A percentile compares a stretch with the other conserved stretches of the same genome.
Evolutionary conservation across 1,140 invertebrate genomes (phyloP).

Genomic region (Tigriopus japonicus): DNA sequence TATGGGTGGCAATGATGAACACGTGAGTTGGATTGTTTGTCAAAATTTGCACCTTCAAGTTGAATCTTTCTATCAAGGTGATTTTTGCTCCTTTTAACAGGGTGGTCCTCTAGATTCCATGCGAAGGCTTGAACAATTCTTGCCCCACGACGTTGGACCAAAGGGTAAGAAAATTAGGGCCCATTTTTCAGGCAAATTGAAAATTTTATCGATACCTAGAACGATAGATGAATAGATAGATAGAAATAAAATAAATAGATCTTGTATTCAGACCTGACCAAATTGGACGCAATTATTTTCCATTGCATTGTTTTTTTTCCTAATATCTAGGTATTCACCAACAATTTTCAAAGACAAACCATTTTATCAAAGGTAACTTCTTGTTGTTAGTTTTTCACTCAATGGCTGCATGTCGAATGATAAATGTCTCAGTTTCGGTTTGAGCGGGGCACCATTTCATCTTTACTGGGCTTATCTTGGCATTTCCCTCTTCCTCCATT

Average conservation of each 20-base stretch:
- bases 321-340: background rate
- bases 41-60: too few species aligned
- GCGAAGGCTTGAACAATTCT: constrained; percentile 14
- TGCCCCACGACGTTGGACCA: background rate
- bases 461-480: background rate
- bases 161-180: background rate
- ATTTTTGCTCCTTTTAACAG: background rate
- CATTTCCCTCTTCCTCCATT: background rate
- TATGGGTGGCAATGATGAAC: too few species aligned
- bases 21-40: too few species aligned
- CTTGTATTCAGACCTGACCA: too few species aligned
- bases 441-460: background rate
- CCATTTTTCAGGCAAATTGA: background rate
- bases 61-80: background rate
- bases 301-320: background rate
- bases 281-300: background rate
- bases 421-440: background rate
- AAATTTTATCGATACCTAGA: background rate
- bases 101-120: constrained; percentile 26
- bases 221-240: too few species aligned
- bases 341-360: background rate
- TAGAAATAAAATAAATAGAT: too few species aligned
- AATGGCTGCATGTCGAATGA: background rate
- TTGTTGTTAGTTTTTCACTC: background rate
- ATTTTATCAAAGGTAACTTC: background rate